A percentile compares a stretch with the other conserved stretches of the same genome.
Conservation (phyloP, 2,113 vertebrate genomes). For the Rhineura floridana region DNA sequence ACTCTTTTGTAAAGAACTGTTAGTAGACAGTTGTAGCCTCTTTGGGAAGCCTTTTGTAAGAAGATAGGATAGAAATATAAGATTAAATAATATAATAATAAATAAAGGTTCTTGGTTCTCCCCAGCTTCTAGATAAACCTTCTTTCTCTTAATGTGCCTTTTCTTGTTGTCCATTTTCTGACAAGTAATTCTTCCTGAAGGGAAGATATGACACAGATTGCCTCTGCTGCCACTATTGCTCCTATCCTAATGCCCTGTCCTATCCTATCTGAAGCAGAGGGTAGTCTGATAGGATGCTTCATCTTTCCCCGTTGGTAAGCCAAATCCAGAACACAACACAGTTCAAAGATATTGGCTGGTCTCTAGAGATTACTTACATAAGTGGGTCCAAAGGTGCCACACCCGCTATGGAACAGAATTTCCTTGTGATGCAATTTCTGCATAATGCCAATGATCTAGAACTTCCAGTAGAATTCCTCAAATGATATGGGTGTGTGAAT, state of each 20-base stretch:
- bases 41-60: not conserved
- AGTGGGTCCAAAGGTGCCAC: not conserved
- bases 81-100: not conserved
- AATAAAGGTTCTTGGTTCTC: not conserved
- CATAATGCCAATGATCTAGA: slow-evolving; percentile 14
- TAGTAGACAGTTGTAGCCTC: not conserved
- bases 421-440: slow-evolving; percentile 20
- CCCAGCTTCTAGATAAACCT: too few relatives aligned
- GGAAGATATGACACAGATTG: not conserved
- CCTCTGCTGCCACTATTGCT: not conserved
- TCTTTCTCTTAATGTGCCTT: not conserved
- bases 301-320: not conserved
- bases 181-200: not conserved
- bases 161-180: not conserved
- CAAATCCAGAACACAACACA: not conserved
- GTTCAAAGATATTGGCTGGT: not conserved
- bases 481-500: not conserved
- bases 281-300: not conserved
- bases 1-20: not conserved
- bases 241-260: not conserved
- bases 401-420: not conserved
- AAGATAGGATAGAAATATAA: not conserved
- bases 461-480: not conserved
- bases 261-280: too few relatives aligned
- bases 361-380: not conserved